These are phyloP conservation scores for Podiceps cristatus DNA, from an alignment of 2,113 vertebrate genomes.

Conservation along the genomic window DNA sequence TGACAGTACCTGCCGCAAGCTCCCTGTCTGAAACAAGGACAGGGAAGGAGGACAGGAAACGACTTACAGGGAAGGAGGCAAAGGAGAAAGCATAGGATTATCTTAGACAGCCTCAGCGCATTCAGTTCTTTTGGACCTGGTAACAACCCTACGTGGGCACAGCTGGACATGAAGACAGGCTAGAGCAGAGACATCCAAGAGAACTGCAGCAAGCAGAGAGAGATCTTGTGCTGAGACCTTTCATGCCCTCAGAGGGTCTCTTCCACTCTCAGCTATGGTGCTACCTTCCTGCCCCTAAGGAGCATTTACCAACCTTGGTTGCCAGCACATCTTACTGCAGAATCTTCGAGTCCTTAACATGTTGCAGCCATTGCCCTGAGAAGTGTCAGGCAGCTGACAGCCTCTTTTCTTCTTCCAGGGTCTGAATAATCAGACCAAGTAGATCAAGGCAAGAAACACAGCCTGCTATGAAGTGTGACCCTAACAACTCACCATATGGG, in stretches of 20 bases:
- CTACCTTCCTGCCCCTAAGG: not conserved
- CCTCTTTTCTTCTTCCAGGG: not conserved
- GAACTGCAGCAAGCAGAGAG: not conserved
- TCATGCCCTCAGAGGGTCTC: not conserved
- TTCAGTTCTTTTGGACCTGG: not conserved
- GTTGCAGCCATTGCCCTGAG: not conserved
- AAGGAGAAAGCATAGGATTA: not conserved
- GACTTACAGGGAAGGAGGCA: not conserved
- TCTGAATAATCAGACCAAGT: not conserved
- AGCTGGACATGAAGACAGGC: not conserved
- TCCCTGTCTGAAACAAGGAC: not conserved
- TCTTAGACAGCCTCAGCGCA: not conserved
- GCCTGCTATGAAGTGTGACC: not conserved
- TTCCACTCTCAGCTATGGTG: not conserved
- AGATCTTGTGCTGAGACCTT: not conserved
- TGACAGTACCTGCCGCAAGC: not conserved
- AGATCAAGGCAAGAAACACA: not conserved
- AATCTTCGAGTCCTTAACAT: not conserved
- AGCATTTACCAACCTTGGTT: not conserved
- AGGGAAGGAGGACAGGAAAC: not conserved
- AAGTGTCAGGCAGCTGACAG: not conserved
- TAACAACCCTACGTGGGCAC: rapidly evolving
- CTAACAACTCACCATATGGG: not conserved
- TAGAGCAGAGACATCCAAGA: not conserved
- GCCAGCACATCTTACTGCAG: not conserved